A percentile compares a stretch with the other conserved stretches of the same genome.
phyloP scores from a whole-genome alignment of 2,888 invertebrate genomes.

The Hydrotaea diabolus region DNA sequence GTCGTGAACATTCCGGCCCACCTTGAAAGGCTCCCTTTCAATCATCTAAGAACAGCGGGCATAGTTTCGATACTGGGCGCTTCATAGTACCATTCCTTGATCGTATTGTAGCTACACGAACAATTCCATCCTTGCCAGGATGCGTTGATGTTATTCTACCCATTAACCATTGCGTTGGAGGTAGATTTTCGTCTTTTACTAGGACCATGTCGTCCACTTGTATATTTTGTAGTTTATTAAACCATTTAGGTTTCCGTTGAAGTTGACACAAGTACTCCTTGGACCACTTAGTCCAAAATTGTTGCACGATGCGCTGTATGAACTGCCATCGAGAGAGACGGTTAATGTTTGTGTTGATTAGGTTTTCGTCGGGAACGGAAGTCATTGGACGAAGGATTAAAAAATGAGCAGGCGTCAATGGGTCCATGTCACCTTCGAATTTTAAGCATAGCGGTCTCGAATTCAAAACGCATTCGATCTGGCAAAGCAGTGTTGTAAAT shows the following conservation, averaged over 20 bases:
- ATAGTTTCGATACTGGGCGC: constrained; percentile 44
- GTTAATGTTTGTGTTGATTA: constrained; percentile 26
- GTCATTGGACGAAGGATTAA: constrained; percentile 39
- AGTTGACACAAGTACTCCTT: constrained; percentile 56
- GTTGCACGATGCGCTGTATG: constrained; percentile 54
- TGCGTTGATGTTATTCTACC: constrained; percentile 36
- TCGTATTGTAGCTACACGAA: constrained; percentile 36
- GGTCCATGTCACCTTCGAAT: constrained; percentile 65
- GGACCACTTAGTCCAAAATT: constrained; percentile 63
- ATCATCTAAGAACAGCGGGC: constrained; percentile 28
- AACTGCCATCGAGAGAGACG: constrained; percentile 55
- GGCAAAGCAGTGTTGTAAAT: constrained; percentile 71
- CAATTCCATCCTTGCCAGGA: constrained; percentile 46
- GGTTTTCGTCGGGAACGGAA: constrained; percentile 40
- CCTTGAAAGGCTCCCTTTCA: constrained; percentile 33
- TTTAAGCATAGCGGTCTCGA: constrained; percentile 71
- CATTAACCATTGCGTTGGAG: constrained; percentile 45
- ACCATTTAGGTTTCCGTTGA: constrained; percentile 56
- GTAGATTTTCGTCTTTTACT: constrained; percentile 46
- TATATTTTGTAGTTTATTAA: constrained; percentile 33
- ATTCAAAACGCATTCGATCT: constrained; percentile 74
- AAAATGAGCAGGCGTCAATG: constrained; percentile 68
- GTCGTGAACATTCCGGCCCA: constrained; percentile 11
- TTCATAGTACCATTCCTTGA: constrained; percentile 17
- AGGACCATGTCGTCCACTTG: constrained; percentile 55